A percentile compares a stretch with the other conserved stretches of the same genome.
These are phyloP conservation scores for Artemia sp. DNA, from an alignment of 2,888 invertebrate species.

Conservation along the genomic window DNA sequence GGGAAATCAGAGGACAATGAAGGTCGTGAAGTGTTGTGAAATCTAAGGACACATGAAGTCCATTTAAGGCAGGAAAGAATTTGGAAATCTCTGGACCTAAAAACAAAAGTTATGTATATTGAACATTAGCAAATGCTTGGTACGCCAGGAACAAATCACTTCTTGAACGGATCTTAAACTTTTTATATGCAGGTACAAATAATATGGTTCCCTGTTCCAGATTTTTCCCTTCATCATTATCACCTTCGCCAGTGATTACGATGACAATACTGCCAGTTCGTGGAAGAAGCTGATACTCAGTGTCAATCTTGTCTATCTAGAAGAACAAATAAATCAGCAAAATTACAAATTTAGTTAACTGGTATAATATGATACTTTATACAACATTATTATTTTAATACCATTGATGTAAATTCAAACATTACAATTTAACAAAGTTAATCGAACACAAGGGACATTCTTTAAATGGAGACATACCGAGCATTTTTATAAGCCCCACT, in stretches of 20 bases:
- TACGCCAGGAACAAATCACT: not conserved
- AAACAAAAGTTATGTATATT: too few species aligned
- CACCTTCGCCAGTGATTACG: not conserved
- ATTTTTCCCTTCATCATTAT: not conserved
- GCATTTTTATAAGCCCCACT: too few species aligned
- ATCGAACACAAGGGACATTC: not conserved
- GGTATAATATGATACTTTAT: too few species aligned
- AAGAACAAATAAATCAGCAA: not conserved
- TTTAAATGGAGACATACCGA: not conserved
- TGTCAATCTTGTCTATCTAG: not conserved
- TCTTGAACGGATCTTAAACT: not conserved
- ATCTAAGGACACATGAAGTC: too few species aligned
- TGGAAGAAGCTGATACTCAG: constrained; percentile 2
- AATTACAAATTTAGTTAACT: too few species aligned
- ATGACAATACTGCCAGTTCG: constrained; percentile 10
- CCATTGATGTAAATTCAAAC: not conserved
- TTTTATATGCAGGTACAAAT: not conserved
- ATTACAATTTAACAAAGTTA: not conserved
- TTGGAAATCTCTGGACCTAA: too few species aligned
- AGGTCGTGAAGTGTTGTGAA: too few species aligned
- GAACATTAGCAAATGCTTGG: not conserved
- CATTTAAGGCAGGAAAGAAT: too few species aligned
- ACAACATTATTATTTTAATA: not conserved
- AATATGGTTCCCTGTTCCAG: not conserved
- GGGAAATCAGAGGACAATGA: too few species aligned